Base-by-base conservation (phyloP, 1,140 invertebrate genomes). In the Pogonomyrmex californicus region DNA sequence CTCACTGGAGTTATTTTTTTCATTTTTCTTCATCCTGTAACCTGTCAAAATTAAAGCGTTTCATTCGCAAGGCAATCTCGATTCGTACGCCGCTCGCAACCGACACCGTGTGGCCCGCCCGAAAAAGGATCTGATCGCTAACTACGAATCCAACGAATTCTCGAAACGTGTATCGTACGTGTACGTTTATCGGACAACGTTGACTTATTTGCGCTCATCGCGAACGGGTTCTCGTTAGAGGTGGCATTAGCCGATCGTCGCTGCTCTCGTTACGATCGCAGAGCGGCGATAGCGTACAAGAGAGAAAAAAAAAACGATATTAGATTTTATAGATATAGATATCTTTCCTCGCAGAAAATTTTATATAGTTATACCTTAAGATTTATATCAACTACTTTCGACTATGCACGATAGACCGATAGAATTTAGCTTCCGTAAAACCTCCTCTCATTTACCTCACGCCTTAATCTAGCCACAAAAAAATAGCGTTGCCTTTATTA, bases 381-480 rank as follows among this genome's bases (percentile, higher is more conserved):
- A 70, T 56, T n/a, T 44, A 70, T 79, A 54, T 85, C 81, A 66
- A 75, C 49, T 68, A 66, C 44, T 65, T 68, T 56, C 62, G 49
- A 87, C 30, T 81, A 65, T 49, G n/a, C 38, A n/a, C n/a, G n/a
- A 38, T 65, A 70, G 49, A 70, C 36, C 63, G 63, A 81, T 81
- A 81, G 49, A 81, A 81, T 81, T 81, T 70, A 38, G 4, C 44
- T 81, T 81, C 9, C 63, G 23, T 68, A 81, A 41, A 68, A 41
- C 4, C 23, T 54, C 12, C 17, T 36, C n/a, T 30, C 51, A 17
- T 17, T 68, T 88, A 78, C 63, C 14, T 58, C 66, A 76, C 63
- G 75, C 33, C 47, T 70, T 88, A 87, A 23, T 60, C 79, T 88
- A 88, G 75, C 82, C 65, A 77, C 66, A n/a, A 86, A 83, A 81